Percentiles rank a stretch among this genome's conserved stretches.
Evolutionary conservation across 2,888 invertebrate species (phyloP).

Genomic region (Lamellibrachia satsuma): DNA sequence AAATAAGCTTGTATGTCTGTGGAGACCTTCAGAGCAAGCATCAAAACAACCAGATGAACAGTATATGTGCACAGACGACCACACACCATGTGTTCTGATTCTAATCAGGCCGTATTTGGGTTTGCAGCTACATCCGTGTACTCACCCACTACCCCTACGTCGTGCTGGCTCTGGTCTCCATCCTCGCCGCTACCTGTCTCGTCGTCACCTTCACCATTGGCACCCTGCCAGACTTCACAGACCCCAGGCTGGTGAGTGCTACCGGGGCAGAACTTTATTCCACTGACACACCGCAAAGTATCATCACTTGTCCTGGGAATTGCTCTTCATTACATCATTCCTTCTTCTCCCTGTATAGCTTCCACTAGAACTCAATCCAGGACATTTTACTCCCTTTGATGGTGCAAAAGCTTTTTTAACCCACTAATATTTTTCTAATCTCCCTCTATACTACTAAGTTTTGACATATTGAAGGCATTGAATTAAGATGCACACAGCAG

Average conservation of each 20-base stretch:
- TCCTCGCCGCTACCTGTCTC: conserved; percentile 75
- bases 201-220: conserved; percentile 74
- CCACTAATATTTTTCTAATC: neutral
- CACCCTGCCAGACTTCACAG: conserved; percentile 81
- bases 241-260: conserved; percentile 80
- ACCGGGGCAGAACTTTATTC: neutral
- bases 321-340: no score
- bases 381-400: neutral
- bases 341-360: neutral
- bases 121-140: conserved; percentile 70
- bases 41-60: no score
- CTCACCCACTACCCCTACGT: conserved; percentile 77
- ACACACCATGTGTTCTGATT: no score
- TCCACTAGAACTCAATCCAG: neutral
- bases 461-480: neutral
- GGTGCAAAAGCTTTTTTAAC: neutral
- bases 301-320: no score
- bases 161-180: conserved; percentile 73
- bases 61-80: no score
- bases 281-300: no score
- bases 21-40: neutral
- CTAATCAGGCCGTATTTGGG: no score
- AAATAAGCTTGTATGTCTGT: neutral
- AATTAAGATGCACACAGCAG: neutral
- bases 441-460: no score